Evolutionary conservation across 2,113 vertebrate species (phyloP), one percentile per base, ranked within the genome.

Genomic region (Sorex fumeus): DNA sequence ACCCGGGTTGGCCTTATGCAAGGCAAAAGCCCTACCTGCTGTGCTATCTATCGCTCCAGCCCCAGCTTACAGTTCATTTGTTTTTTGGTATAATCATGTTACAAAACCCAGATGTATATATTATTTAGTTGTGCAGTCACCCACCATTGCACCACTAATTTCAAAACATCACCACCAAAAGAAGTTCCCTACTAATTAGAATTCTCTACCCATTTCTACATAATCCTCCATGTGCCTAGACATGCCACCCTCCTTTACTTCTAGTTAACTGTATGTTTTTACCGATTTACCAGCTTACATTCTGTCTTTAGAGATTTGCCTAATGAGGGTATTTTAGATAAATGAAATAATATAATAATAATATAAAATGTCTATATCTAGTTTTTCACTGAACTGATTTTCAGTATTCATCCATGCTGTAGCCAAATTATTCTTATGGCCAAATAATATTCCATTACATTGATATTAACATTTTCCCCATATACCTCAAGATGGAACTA

Each of bases 21-120:
- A n/a, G n/a, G n/a, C n/a, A n/a, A n/a, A n/a, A n/a, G n/a, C n/a
- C n/a, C n/a, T n/a, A n/a, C n/a, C n/a, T n/a, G n/a, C n/a, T n/a
- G n/a, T n/a, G n/a, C n/a, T n/a, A n/a, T n/a, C n/a, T n/a, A 50
- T 50, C 47, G 47, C 47, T 50, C 13, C 13, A 13, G 47, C 47
- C 47, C 47, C 47, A 8, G 10, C 53, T 78, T 69, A n/a, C 27
- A 79, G 34, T 57, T 84, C 32, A 84, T 36, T 93, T 28, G 30
- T 67, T 74, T 91, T 88, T 50, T 40, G 62, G 13, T 78, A 64
- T 12, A 10, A 23, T 62, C n/a, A 71, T 18, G 16, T 30, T 62
- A 47, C 2, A 71, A 78, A 83, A 88, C 80, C 69, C 53, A 81
- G 67, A 47, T 72, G 32, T n/a, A 36, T 82, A 83, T 77, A 43